phyloP scores from a whole-genome alignment of 2,888 invertebrate species.

The Alsophila aescularia region DNA sequence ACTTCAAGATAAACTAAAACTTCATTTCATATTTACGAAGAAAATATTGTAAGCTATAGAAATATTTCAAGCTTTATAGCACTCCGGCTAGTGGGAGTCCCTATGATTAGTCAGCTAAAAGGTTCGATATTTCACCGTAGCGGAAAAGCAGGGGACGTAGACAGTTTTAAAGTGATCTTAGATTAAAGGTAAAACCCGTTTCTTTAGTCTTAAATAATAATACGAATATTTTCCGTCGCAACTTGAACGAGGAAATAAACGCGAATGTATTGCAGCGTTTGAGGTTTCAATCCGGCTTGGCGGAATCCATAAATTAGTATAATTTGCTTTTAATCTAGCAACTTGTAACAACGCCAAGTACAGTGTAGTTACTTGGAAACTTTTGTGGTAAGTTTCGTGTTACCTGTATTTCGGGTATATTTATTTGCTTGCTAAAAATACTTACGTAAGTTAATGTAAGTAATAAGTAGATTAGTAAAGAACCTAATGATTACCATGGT shows the following conservation, averaged over 20 bases:
- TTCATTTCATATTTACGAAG: conserved; percentile 37
- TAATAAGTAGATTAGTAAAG: too few species aligned
- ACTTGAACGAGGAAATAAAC: conserved; percentile 5
- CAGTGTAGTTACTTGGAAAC: background rate
- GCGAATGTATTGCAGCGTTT: conserved; percentile 56
- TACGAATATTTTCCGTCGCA: too few species aligned
- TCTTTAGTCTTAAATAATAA: background rate
- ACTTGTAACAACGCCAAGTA: conserved; percentile 30
- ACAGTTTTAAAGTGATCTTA: conserved; percentile 11
- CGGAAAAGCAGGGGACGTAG: conserved; percentile 12
- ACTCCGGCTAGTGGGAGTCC: conserved; percentile 20
- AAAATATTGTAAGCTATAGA: conserved; percentile 35
- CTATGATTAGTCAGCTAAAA: conserved; percentile 29
- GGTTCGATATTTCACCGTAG: conserved; percentile 22
- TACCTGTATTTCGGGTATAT: too few species aligned
- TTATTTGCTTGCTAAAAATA: too few species aligned
- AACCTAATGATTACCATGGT: too few species aligned
- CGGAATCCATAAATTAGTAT: conserved; percentile 51
- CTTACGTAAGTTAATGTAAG: too few species aligned
- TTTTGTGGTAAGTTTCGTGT: background rate
- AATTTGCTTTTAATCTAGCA: conserved; percentile 47
- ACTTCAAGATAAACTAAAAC: conserved; percentile 17
- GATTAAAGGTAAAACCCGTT: background rate
- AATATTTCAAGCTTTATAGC: conserved; percentile 33
- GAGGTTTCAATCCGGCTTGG: conserved; percentile 51